Base-by-base conservation (phyloP, 2,888 invertebrate species). In the Drosophila peninsularis region DNA sequence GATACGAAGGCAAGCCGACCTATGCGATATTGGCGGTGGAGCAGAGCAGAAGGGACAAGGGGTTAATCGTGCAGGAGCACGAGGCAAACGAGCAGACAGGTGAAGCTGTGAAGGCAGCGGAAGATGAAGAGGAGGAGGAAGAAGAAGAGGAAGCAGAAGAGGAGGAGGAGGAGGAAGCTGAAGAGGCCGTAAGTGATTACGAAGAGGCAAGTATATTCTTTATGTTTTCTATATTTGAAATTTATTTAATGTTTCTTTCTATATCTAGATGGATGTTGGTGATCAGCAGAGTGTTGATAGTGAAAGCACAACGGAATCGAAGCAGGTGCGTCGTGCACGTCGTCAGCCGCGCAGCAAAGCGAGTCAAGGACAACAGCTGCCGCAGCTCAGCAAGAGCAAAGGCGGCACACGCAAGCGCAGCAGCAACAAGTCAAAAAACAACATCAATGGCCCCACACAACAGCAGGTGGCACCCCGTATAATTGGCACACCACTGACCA, bases 21-120 rank as follows among this genome's bases (percentile, higher is more conserved):
- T 92, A 92, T 82, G 92, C 92, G 63, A 93, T 93, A 69, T 45
- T 92, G 36, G 89, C 90, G 41, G 87, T 92, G 57, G 90, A 92
- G 77, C 90, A 90, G 53, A 78, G 88, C 62, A 82, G 92, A 56
- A 90, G 89, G 58, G 86, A 88, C 37, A 91, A 90, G 69, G 91
- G 92, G 7, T 83, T 91, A 30, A 70, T 82, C 3, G 89, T 82
- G 42, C 78, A 66, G 37, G 82, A 81, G 13, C 78, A 89, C 47
- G 74, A 56, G 32, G 37, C 13, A 17, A 19, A 27, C 4, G 63
- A 58, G 1, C 39, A 30, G 60, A 24, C 5, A 4, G n/a, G 49
- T 9, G 54, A 30, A 17, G 13, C 24, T 77, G 77, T 34, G 71
- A 78, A 75, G 9, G 71, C 77, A 0, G 60, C 62, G 2, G 71